Base-by-base conservation (phyloP, 2,888 invertebrate genomes). In the Aleiodes alternator region DNA sequence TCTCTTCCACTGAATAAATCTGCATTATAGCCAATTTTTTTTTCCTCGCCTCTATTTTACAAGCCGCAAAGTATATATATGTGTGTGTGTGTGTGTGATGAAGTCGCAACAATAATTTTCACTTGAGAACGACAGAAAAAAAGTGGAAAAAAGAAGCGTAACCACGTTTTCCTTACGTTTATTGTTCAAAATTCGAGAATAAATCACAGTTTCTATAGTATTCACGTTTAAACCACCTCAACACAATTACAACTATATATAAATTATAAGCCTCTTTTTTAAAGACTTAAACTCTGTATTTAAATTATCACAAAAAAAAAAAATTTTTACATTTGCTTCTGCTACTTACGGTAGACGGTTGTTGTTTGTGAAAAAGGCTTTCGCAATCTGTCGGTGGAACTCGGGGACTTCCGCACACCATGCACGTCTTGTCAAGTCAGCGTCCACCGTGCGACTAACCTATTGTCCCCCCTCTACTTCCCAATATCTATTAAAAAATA, bases 331-430 rank as follows among this genome's bases (percentile, higher is more conserved):
- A 23, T 23, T 23, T 23, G 23, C 23, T 2, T 23, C 9, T 43
- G 43, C 43, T 90, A 91, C 91, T 91, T 90, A 91, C 91, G 90
- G 90, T 89, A 90, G 89, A 89, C 87, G 88, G 88, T 90, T 90
- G 90, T 90, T 90, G 90, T 91, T 90, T 90, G 90, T 88, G 89
- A 88, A 87, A 87, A 48, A 48, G 87, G 85, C 86, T 87, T 85
- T 88, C 88, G 88, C 88, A 87, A 88, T 87, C 85, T 86, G 83
- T 88, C 88, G 88, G 86, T 84, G 85, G 82, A 79, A 83, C 84
- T 88, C 87, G 88, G 87, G 80, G 83, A 86, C 87, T 88, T 88
- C 86, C 88, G 88, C 85, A 56, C 76, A 56, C 76, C 72, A 76
- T 70, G 73, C 74, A 82, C 79, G 83, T 84, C 83, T 84, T 82